Percentiles rank a stretch among this genome's conserved stretches.
Conservation (phyloP, 2,113 vertebrate genomes). For the Mystacornis crossleyi region DNA sequence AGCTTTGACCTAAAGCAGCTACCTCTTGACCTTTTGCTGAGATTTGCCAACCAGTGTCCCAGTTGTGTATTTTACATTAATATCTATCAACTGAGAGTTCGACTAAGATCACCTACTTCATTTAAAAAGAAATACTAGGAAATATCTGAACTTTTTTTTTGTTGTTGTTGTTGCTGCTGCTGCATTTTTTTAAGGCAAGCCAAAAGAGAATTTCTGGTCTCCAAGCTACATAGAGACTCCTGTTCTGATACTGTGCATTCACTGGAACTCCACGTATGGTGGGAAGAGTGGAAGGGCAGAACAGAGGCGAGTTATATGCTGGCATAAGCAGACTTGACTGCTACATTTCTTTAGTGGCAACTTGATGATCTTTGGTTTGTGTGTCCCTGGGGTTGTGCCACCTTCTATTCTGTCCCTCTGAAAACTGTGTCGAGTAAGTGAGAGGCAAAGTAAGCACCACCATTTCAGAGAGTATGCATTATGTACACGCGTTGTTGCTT, state of each 20-base stretch:
- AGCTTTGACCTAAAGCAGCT: not conserved
- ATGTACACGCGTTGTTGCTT: not conserved
- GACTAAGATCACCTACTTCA: not conserved
- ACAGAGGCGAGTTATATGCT: not conserved
- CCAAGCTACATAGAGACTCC: not conserved
- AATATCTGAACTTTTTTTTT: not conserved
- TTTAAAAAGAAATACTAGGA: not conserved
- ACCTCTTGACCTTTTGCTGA: not conserved
- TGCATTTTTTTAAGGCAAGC: not conserved
- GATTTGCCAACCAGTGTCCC: slow-evolving; percentile 2
- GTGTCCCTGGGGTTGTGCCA: not conserved
- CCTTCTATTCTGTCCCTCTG: not conserved
- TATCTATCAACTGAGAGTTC: not conserved
- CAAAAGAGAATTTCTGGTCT: slow-evolving; percentile 3
- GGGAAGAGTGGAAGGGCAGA: not conserved
- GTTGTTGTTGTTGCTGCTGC: not conserved
- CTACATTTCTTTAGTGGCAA: not conserved
- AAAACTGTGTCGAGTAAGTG: not conserved
- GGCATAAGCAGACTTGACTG: not conserved
- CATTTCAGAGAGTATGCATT: not conserved
- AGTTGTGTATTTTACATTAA: not conserved
- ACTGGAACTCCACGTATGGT: not conserved
- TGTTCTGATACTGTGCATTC: not conserved
- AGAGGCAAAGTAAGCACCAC: not conserved
- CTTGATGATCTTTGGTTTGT: not conserved